Evolutionary conservation across 2,888 invertebrate genomes (phyloP), one percentile per base, ranked within the genome.

Genomic region (Dolichopus griseipennis): DNA sequence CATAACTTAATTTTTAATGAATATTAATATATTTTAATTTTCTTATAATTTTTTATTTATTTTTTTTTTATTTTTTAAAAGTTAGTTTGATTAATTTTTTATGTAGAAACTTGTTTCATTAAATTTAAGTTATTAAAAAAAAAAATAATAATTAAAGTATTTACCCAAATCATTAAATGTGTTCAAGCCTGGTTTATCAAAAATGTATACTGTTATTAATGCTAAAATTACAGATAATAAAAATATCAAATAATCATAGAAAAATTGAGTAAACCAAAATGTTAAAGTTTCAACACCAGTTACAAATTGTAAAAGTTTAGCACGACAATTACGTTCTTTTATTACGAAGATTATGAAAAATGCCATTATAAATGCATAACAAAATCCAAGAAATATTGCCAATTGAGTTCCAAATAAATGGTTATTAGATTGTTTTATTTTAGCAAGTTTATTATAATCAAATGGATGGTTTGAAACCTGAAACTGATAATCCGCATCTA

Each of bases 261-360:
- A 64, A 8, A 87, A 86, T 0, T 89, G 86, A 0, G 88, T 84
- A 3, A 85, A 73, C 93, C 93, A 93, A 79, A 90, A 88, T 1
- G 88, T 86, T 9, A 83, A 79, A 0, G 89, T 87, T 69, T 86
- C 85, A 0, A 89, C 86, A 1, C 92, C 92, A 6, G 91, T 88
- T 0, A 91, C 90, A 74, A 88, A 88, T 76, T 92, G 92, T 34
- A 92, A 81, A 65, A 92, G 85, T 75, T 91, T 91, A 0, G 90
- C 87, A 63, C 90, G 87, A 62, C 85, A 86, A n/a, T 87, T 82
- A 33, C 90, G 85, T 77, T 93, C 93, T 81, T 89, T 79, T 41
- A 79, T 77, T 70, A 83, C 77, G 71, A 89, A 89, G 77, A 89
- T 82, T 43, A 89, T 82, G 73, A 85, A 90, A 65, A 89, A 86